Conservation (phyloP, 1,140 invertebrate genomes). For the Nasonia longicornis region DNA sequence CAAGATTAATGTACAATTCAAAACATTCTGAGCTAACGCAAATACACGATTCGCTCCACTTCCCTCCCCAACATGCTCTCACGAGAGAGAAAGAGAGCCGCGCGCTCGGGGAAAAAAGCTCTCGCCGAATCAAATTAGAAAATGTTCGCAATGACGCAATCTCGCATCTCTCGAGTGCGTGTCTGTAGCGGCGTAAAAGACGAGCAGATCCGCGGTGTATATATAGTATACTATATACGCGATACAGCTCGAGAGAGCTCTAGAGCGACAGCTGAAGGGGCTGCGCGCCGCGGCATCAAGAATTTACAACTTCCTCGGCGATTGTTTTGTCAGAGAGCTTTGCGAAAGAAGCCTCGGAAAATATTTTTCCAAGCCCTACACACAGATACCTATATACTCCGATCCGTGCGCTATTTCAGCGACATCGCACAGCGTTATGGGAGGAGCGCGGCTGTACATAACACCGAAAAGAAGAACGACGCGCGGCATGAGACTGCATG, state of each 20-base stretch:
- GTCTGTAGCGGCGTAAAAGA: no score
- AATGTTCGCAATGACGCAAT: not conserved
- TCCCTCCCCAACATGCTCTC: not conserved
- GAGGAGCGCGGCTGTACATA: not conserved
- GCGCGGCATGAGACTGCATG: not conserved
- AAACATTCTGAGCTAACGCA: not conserved
- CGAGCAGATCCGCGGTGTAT: no score
- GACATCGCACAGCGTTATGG: no score
- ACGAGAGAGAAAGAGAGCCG: not conserved
- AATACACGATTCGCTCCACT: not conserved
- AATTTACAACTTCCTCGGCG: slow-evolving; percentile 38
- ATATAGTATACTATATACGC: not conserved
- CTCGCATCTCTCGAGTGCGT: not conserved
- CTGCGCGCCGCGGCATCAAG: not conserved
- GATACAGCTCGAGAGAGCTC: not conserved
- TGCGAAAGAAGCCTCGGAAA: slow-evolving; percentile 25
- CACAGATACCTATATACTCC: not conserved
- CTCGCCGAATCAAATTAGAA: not conserved
- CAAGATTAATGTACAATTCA: slow-evolving; percentile 10
- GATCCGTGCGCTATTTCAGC: not conserved
- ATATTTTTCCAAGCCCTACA: slow-evolving; percentile 31
- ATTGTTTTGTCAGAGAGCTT: not conserved
- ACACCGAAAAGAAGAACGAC: not conserved
- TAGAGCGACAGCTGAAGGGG: not conserved
- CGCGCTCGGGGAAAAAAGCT: not conserved